phyloP scores from a whole-genome alignment of 2,888 invertebrate species.

The Hirtodrosophila histrioides region DNA sequence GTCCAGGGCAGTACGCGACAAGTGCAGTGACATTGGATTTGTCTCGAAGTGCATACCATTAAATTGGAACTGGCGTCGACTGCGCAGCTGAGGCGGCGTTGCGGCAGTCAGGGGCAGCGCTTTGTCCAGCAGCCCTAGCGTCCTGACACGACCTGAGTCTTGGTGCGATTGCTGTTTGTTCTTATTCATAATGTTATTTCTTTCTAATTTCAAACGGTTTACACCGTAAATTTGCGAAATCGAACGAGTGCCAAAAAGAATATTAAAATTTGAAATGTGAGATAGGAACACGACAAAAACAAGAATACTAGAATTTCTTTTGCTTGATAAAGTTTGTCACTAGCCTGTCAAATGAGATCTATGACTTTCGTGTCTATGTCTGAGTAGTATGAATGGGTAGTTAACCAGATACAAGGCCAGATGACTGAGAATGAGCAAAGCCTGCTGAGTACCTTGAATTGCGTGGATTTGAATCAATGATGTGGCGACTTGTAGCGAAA shows the following conservation, averaged over 20 bases:
- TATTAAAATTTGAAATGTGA: conserved; percentile 12
- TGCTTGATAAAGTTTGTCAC: conserved; percentile 2
- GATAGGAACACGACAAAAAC: conserved; percentile 17
- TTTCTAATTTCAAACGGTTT: background rate
- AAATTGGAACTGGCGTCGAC: conserved; percentile 45
- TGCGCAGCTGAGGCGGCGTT: conserved; percentile 37
- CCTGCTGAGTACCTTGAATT: conserved; percentile 31
- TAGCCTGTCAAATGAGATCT: conserved; percentile 24
- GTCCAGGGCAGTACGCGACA: background rate
- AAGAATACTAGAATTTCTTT: conserved; percentile 7
- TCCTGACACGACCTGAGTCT: background rate
- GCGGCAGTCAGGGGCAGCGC: conserved; percentile 29
- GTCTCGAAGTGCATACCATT: conserved; percentile 50
- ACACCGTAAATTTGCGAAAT: conserved; percentile 15
- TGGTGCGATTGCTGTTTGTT: conserved; percentile 2
- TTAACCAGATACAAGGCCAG: conserved; percentile 22
- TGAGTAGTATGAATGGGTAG: conserved; percentile 27
- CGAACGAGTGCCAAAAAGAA: conserved; percentile 27
- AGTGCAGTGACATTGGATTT: conserved; percentile 13
- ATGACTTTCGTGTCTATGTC: conserved; percentile 34
- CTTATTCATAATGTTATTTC: conserved; percentile 15
- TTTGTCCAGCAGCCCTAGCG: conserved; percentile 43
- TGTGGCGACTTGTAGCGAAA: conserved; percentile 18
- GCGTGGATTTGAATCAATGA: conserved; percentile 10
- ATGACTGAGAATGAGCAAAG: conserved; percentile 25